Conservation (phyloP, 2,888 invertebrate species). For the Eubasilissa splendida region DNA sequence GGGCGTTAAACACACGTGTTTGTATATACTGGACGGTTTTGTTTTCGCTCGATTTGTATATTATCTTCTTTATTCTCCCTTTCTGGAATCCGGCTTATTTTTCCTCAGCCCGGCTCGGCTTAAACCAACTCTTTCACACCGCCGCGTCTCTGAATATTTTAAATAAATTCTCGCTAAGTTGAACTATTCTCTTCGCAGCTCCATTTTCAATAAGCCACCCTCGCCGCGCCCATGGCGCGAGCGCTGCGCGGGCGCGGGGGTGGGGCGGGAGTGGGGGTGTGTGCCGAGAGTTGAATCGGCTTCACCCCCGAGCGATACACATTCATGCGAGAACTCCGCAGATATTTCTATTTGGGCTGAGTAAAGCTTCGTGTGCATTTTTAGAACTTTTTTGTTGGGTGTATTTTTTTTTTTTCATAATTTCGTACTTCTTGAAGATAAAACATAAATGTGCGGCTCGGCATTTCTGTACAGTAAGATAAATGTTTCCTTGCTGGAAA, state of each 20-base stretch:
- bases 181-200: constrained; percentile 28
- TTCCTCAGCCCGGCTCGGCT: constrained; percentile 28
- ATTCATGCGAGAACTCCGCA: constrained; percentile 11
- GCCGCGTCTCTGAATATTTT: constrained; percentile 14
- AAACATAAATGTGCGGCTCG: no score
- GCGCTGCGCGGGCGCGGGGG: not conserved
- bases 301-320: constrained; percentile 17
- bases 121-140: constrained; percentile 29
- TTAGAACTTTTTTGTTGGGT: constrained; percentile 2
- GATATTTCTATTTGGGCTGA: constrained; percentile 19
- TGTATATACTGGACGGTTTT: no score
- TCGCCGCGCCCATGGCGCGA: not conserved
- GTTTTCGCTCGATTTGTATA: no score
- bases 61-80: not conserved
- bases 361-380: not conserved
- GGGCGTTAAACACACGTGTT: no score
- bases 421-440: no score
- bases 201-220: constrained; percentile 32
- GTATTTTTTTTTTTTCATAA: no score
- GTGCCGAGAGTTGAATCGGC: constrained; percentile 22
- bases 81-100: constrained; percentile 25
- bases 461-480: no score
- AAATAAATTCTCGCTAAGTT: constrained; percentile 32
- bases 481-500: no score
- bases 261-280: not conserved